A percentile compares a stretch with the other conserved stretches of the same genome.
Evolutionary conservation across 64 coral and sea anemone genomes (phyloP).

Genomic region (Dendrophyllia cribrosa): DNA sequence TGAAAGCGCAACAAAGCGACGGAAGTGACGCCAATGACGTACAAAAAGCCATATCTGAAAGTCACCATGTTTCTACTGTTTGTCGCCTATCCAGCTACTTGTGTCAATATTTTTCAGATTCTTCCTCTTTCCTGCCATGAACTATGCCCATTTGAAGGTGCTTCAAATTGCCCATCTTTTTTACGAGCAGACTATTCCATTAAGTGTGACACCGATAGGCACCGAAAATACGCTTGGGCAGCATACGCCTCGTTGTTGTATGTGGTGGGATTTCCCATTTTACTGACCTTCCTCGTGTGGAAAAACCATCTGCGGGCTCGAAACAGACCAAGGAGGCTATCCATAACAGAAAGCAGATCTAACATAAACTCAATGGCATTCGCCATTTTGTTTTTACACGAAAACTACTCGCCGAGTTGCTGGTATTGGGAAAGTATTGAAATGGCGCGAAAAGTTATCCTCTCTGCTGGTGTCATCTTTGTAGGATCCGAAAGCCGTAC

Average conservation of each 20-base stretch:
- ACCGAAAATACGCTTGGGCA: neutral
- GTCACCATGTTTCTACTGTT: slow-evolving; percentile 13
- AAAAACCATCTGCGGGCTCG: neutral
- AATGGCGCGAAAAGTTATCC: slow-evolving; percentile 29
- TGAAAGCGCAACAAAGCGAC: neutral
- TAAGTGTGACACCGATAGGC: neutral
- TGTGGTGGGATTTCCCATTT: slow-evolving; percentile 16
- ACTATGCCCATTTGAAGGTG: neutral
- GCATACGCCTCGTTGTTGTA: slow-evolving; percentile 13
- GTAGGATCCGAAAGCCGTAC: slow-evolving; percentile 32
- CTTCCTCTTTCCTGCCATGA: slow-evolving; percentile 45
- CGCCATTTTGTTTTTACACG: slow-evolving; percentile 24
- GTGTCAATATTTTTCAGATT: slow-evolving; percentile 17
- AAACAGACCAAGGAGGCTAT: neutral
- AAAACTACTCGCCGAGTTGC: slow-evolving; percentile 18
- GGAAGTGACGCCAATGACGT: neutral
- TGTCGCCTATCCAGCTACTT: slow-evolving; percentile 35
- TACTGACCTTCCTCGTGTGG: neutral
- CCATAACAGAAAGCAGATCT: neutral
- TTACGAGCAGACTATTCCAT: slow-evolving; percentile 20
- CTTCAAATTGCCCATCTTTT: neutral
- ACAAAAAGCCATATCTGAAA: neutral
- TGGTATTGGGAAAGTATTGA: slow-evolving; percentile 53
- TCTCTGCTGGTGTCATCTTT: slow-evolving; percentile 20
- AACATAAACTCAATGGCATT: neutral